Conservation (phyloP, 2,888 invertebrate genomes). For the Coecobrya sp. region DNA sequence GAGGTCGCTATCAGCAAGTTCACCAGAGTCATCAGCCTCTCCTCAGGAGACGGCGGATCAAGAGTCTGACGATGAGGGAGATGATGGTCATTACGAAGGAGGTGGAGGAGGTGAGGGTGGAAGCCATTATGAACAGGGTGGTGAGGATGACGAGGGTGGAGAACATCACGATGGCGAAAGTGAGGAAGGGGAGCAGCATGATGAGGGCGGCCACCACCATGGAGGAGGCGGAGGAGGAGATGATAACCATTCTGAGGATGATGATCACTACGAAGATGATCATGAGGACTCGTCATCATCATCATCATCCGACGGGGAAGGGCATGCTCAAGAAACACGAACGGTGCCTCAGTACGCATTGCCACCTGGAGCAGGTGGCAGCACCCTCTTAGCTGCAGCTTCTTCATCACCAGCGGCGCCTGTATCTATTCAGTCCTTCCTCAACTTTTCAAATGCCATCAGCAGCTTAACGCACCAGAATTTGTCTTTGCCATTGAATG, state of each 20-base stretch:
- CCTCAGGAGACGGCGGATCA: conserved; percentile 72
- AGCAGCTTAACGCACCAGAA: conserved; percentile 75
- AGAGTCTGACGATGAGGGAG: conserved; percentile 76
- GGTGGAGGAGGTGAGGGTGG: conserved; percentile 53
- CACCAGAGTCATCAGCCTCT: conserved; percentile 35
- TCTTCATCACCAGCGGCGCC: conserved; percentile 25
- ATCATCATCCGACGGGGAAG: conserved; percentile 59
- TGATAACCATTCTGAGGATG: conserved; percentile 68
- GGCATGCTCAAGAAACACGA: conserved; percentile 80
- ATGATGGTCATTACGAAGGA: conserved; percentile 43
- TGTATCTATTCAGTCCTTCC: conserved; percentile 73
- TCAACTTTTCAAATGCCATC: conserved; percentile 72
- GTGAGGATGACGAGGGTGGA: conserved; percentile 68
- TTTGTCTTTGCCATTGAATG: conserved; percentile 72
- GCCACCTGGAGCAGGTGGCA: conserved; percentile 64
- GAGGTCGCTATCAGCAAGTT: conserved; percentile 14
- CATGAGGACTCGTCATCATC: no score
- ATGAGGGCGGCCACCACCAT: conserved; percentile 38
- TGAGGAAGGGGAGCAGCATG: conserved; percentile 53
- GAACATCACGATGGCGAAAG: conserved; percentile 66
- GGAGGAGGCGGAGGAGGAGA: conserved; percentile 57
- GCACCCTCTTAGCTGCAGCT: conserved; percentile 53
- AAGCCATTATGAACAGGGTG: conserved; percentile 72
- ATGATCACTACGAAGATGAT: conserved; percentile 71
- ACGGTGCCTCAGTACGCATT: conserved; percentile 82